Base-by-base conservation (phyloP, 1,140 invertebrate species). In the Akabosia matsudoensis region DNA sequence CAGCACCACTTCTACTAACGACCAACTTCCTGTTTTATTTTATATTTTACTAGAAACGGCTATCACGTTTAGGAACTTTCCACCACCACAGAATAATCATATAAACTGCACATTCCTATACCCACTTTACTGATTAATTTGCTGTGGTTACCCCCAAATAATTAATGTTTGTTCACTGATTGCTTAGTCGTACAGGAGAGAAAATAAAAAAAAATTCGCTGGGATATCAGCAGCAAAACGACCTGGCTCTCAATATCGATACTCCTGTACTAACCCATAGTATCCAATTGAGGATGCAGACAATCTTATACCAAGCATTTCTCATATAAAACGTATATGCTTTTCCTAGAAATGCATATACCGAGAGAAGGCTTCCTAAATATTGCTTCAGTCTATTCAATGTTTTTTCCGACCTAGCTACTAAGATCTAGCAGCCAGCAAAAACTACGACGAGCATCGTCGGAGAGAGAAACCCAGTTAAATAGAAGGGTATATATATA, bases 391-490 rank as follows among this genome's bases (percentile, higher is more conserved):
- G 10, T 31, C 54, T 14, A n/a, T 22, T 4, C 54, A 14, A n/a
- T n/a, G 24, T 61, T 61, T 61, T 67, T 67, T 31, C n/a, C n/a
- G n/a, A 31, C 30, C 30, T 67, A 67, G 61, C 61, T 67, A 67
- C 61, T n/a, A 67, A 28, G 22, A 7, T 45, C 18, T 45, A 45
- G 37, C 7, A 45, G 37, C 37, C 7, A 45, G 18, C n/a, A 18
- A 7, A 45, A 45, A 45, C 37, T 7, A 45, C 37, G 37, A 45
- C 37, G 37, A 45, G n/a, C 37, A 18, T 10, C 37, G 18, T 45
- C 37, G 37, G 37, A 18, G 37, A 30, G 24, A n/a, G n/a, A n/a
- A n/a, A 67, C 61, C 61, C 61, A 67, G 61, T 30, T 22, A 67
- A 67, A 31, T 31, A 28, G 61, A 67, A n/a, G n/a, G n/a, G n/a